Conservation (phyloP, 2,888 invertebrate genomes). For the Tetheella fluctuosa region DNA sequence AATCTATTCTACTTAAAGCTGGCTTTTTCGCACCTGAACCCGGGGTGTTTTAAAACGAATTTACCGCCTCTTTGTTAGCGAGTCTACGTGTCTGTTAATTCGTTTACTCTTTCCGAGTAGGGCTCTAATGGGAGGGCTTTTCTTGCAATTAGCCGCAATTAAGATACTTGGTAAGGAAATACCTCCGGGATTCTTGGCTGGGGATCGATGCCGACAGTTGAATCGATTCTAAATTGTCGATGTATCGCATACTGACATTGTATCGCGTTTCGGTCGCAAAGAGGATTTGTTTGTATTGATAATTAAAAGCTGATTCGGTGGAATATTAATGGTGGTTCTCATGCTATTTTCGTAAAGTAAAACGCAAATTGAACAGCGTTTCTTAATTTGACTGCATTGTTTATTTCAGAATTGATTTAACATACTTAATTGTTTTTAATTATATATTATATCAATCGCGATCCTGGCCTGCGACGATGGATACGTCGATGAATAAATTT, state of each 20-base stretch:
- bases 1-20: conserved; percentile 75
- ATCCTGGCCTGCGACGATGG: no score
- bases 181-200: conserved; percentile 46
- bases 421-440: not conserved
- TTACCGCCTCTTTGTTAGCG: conserved; percentile 68
- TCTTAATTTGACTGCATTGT: not conserved
- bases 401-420: not conserved
- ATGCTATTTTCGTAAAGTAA: conserved; percentile 32
- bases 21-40: conserved; percentile 76
- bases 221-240: conserved; percentile 49
- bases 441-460: not conserved
- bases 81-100: conserved; percentile 76
- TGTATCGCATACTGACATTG: conserved; percentile 40
- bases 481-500: no score
- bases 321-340: conserved; percentile 33
- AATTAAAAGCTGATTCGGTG: conserved; percentile 51
- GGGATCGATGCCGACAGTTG: conserved; percentile 40
- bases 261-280: conserved; percentile 22
- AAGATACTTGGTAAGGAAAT: conserved; percentile 71
- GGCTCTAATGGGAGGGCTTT: conserved; percentile 75
- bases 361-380: conserved; percentile 24
- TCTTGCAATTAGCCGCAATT: conserved; percentile 80
- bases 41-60: conserved; percentile 74
- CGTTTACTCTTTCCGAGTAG: conserved; percentile 76
- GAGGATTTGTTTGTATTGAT: conserved; percentile 44